A percentile compares a stretch with the other conserved stretches of the same genome.
Evolutionary conservation across 2,797 vertebrate genomes (phyloP).

Genomic region (Hippoglossus hippoglossus): DNA sequence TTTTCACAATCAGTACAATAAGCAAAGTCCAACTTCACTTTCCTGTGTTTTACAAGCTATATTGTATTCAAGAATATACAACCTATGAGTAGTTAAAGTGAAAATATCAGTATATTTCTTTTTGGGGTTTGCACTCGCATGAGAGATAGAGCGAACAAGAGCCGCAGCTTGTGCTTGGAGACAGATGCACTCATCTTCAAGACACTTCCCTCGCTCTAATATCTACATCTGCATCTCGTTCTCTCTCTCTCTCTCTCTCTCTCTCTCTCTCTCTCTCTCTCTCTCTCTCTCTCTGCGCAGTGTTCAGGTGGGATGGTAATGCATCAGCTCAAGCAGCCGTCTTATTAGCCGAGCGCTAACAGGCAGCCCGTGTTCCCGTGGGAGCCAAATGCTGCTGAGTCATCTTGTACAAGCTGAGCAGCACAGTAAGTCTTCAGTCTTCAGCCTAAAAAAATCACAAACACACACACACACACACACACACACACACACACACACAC

Average conservation of each 20-base stretch:
- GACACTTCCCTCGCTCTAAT: conserved; percentile 52
- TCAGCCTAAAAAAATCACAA: conserved; percentile 9
- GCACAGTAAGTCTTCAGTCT: conserved; percentile 41
- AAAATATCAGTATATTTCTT: conserved; percentile 15
- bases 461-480: neutral
- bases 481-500: neutral
- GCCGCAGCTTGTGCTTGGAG: conserved; percentile 51
- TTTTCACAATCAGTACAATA: neutral
- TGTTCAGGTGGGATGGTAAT: conserved; percentile 70
- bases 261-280: neutral
- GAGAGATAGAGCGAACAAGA: neutral
- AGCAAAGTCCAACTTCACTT: neutral
- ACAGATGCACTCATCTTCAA: conserved; percentile 64
- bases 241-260: neutral
- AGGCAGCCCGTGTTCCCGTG: conserved; percentile 65
- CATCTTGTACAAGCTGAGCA: conserved; percentile 63
- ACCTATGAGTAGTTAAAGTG: neutral
- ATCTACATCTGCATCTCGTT: conserved; percentile 50
- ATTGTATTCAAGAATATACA: neutral
- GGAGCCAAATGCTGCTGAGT: conserved; percentile 70
- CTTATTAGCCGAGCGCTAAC: conserved; percentile 73
- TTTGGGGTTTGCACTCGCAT: neutral
- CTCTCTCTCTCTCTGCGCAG: conserved; percentile 35
- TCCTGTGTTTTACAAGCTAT: neutral
- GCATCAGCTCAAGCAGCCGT: conserved; percentile 59